These are phyloP conservation scores for Andricus quercusramuli DNA, from an alignment of 2,888 invertebrate species.

Conservation along the genomic window DNA sequence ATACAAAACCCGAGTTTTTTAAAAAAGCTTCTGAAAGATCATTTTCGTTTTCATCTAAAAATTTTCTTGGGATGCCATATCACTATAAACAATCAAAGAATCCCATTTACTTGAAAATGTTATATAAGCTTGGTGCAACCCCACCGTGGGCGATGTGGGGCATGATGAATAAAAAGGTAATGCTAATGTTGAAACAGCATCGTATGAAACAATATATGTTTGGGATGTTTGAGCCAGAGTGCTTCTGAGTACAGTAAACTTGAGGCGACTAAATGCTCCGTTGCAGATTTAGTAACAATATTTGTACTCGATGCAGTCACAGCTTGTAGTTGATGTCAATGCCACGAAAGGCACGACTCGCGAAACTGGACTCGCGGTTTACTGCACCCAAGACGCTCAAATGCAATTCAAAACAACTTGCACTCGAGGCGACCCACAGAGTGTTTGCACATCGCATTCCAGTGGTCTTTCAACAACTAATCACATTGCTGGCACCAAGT, in stretches of 20 bases:
- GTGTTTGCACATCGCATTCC: conserved; percentile 29
- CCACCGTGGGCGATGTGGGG: too few species aligned
- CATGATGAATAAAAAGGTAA: too few species aligned
- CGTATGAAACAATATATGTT: neutral
- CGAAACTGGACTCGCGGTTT: conserved; percentile 12
- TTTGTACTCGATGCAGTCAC: conserved; percentile 1
- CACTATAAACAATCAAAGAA: too few species aligned
- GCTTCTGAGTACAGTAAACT: conserved; percentile 1
- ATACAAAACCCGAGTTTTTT: too few species aligned
- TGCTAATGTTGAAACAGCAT: neutral
- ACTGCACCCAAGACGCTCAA: conserved; percentile 13
- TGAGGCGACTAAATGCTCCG: neutral
- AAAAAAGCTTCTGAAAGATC: too few species aligned
- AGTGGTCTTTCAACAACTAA: conserved; percentile 32
- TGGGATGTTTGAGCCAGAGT: neutral
- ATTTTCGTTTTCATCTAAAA: too few species aligned
- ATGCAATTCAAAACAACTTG: conserved; percentile 13
- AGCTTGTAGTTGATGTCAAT: conserved; percentile 14
- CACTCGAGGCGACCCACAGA: conserved; percentile 4
- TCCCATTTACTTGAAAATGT: too few species aligned
- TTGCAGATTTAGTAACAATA: conserved; percentile 22
- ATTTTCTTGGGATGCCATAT: too few species aligned
- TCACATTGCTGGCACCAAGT: conserved; percentile 17
- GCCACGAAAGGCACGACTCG: conserved; percentile 24
- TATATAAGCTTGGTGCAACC: too few species aligned